Percentiles rank a stretch among this genome's conserved stretches.
phyloP scores from a whole-genome alignment of 2,888 invertebrate genomes.

The Caenorhabditis imperialis region DNA sequence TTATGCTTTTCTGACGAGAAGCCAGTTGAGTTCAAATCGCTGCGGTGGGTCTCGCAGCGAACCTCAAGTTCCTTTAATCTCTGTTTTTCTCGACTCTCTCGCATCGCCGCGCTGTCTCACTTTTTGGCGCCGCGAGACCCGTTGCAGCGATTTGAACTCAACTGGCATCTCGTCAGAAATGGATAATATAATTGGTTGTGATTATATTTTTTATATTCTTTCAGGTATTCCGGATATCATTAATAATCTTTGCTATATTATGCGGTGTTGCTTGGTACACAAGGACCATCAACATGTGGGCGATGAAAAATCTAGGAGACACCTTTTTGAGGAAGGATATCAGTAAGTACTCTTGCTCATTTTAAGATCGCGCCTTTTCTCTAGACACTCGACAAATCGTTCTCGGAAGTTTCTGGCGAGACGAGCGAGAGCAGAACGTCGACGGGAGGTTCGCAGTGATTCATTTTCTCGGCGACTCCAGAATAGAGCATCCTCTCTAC shows the following conservation, averaged over 20 bases:
- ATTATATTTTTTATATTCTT: constrained; percentile 5
- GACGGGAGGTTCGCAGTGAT: constrained; percentile 74
- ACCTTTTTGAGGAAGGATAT: constrained; percentile 71
- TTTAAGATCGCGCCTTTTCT: neutral
- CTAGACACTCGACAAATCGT: constrained; percentile 70
- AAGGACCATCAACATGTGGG: constrained; percentile 76
- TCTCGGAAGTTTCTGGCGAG: constrained; percentile 74
- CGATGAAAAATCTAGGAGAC: constrained; percentile 76
- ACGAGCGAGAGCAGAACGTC: constrained; percentile 70
- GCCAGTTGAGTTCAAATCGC: too few species aligned
- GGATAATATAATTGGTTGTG: neutral
- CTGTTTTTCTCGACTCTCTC: too few species aligned
- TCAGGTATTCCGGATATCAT: constrained; percentile 61
- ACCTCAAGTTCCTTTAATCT: too few species aligned
- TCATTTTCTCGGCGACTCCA: constrained; percentile 74
- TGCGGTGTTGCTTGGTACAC: constrained; percentile 69
- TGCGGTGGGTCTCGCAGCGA: too few species aligned
- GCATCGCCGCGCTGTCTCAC: too few species aligned
- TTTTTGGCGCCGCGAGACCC: too few species aligned
- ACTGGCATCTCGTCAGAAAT: neutral
- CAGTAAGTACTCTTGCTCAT: constrained; percentile 39
- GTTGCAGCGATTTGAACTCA: neutral
- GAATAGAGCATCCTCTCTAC: constrained; percentile 72
- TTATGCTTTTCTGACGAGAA: too few species aligned
- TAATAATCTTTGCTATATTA: constrained; percentile 63